phyloP scores from a whole-genome alignment of 2,888 invertebrate genomes.

The Ornithoptera alexandrae region DNA sequence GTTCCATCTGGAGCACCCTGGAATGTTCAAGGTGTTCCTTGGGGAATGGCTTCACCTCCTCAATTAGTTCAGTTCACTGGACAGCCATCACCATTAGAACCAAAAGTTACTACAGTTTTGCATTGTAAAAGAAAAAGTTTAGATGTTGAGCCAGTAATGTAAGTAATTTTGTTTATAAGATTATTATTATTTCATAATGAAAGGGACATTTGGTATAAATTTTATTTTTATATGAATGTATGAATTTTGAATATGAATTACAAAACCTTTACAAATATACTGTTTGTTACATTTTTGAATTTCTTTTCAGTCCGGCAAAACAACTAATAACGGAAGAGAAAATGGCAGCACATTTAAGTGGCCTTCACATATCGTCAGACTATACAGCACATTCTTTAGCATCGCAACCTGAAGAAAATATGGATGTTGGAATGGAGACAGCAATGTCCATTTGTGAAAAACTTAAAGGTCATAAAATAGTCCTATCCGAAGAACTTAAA shows the following conservation, averaged over 20 bases:
- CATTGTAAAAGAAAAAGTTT: constrained; percentile 72
- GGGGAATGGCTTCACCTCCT: constrained; percentile 72
- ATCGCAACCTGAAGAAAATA: constrained; percentile 46
- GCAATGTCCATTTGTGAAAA: constrained; percentile 45
- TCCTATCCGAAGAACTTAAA: constrained; percentile 86
- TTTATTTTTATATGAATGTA: too few species aligned
- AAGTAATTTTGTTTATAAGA: constrained; percentile 46
- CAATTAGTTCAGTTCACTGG: constrained; percentile 73
- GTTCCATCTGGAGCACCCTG: constrained; percentile 70
- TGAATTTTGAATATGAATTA: not conserved
- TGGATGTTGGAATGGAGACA: constrained; percentile 61
- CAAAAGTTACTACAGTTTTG: constrained; percentile 47
- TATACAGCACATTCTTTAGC: constrained; percentile 56
- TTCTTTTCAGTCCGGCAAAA: constrained; percentile 79
- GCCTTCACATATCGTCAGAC: constrained; percentile 84
- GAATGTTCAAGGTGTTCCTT: constrained; percentile 76
- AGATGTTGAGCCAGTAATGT: constrained; percentile 72
- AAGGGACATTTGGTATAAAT: not conserved
- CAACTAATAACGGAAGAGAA: constrained; percentile 91
- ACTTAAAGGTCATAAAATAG: constrained; percentile 77
- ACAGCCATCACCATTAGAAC: constrained; percentile 49
- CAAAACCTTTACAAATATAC: not conserved
- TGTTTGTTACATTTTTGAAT: not conserved
- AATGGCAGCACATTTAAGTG: constrained; percentile 89
- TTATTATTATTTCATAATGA: not conserved